Base-by-base conservation (phyloP, 2,113 vertebrate genomes). In the Menura novaehollandiae region DNA sequence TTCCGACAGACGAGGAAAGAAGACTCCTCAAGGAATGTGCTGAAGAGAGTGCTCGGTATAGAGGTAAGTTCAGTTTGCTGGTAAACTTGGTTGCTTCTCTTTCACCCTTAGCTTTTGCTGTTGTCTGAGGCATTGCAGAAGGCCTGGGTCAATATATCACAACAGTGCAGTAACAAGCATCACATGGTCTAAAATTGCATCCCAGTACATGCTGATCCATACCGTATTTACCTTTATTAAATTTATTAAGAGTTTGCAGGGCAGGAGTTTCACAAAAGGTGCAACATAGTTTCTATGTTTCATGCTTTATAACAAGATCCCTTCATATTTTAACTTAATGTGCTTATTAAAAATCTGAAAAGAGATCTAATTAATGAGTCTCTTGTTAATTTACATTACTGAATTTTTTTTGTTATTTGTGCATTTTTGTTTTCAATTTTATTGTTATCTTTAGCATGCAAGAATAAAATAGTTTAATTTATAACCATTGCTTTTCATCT, bases 1-100 rank as follows among this genome's bases (percentile, higher is more conserved):
- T 98, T 91, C 98, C 98, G 1, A 99, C 98, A 35, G 98, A 99
- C 17, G 99, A 99, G 27, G 99, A 99, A 97, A 98, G 67, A 95
- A 97, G 94, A 80, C 95, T 99, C 52, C 98, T 99, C 11, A 97
- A 43, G 85, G 99, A 99, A 91, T 99, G 99, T 95, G 98, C 97
- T 73, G 66, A 95, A 9, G 99, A 99, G 95, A 99, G 99, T 94
- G 98, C 99, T 91, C 98, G 98, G 64, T 99, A 99, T 44, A 98
- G 99, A 97, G 98, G 99, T 99, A 96, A 98, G 99, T 98, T 88
- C 69, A 62, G 9, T 81, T 92, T 91, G 32, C 74, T 46, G 74
- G 20, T 46, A n/a, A 39, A 30, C 9, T 21, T 53, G 10, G 3
- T 28, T 55, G 18, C 20, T 46, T 71, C 78, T 51, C 27, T 75